phyloP scores from a whole-genome alignment of 1,140 invertebrate species.

The Panagrolaimus sp. region DNA sequence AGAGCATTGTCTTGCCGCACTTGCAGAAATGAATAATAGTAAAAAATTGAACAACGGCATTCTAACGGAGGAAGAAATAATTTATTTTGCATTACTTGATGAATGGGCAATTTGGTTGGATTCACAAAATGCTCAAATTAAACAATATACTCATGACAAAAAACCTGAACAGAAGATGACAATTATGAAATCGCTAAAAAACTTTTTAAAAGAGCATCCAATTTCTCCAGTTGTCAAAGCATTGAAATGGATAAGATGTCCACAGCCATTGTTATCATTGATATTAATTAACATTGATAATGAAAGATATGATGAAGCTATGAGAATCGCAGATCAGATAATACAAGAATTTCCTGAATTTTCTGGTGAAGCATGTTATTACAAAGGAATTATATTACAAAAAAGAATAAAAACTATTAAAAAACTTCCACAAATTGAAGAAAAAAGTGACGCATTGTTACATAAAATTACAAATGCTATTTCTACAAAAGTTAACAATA shows the following conservation, averaged over 20 bases:
- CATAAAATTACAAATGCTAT: neutral
- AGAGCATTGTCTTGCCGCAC: neutral
- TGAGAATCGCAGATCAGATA: neutral
- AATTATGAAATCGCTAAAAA: neutral
- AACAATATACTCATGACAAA: neutral
- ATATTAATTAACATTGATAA: neutral
- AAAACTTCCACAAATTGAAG: neutral
- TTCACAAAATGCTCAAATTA: neutral
- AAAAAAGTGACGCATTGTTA: neutral
- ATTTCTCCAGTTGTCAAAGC: neutral
- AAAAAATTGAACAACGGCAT: constrained; percentile 31
- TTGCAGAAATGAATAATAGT: neutral
- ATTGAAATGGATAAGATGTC: neutral
- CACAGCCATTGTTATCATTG: neutral
- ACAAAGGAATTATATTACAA: neutral
- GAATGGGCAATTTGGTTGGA: constrained; percentile 7
- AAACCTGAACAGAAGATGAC: neutral
- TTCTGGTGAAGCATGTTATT: neutral
- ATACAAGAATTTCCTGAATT: neutral
- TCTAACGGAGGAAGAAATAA: neutral
- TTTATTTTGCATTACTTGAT: constrained; percentile 22
- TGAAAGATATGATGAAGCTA: neutral
- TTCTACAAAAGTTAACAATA: neutral
- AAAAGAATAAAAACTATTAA: neutral
- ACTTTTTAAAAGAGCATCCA: neutral